Evolutionary conservation across 2,797 vertebrate genomes (phyloP), one percentile per base, ranked within the genome.

Genomic region (Miichthys miiuy): DNA sequence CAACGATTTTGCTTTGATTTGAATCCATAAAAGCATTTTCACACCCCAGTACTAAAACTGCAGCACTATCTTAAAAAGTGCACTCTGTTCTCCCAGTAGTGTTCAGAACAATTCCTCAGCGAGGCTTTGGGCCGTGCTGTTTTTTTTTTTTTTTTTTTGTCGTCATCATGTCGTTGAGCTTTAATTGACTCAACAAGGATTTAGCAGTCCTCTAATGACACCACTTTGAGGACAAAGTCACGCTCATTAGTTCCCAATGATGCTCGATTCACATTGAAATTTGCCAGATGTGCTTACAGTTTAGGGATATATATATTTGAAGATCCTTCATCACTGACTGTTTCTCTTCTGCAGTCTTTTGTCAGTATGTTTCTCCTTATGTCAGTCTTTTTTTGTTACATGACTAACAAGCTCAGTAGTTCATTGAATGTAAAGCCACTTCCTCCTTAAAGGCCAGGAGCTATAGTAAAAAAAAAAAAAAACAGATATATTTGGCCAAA

Each of bases 101-200:
- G 57, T 67, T 81, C 5, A 30, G 7, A 81, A 65, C 25, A 68
- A 69, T 85, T 89, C 84, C 86, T 89, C n/a, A 6, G 76, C 5
- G 77, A 85, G 38, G 44, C 76, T 84, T 57, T 50, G 77, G 77
- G 81, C 68, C 6, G 27, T 69, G 79, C 80, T 82, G 74, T 75
- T 77, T 74, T 86, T 34, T 27, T n/a, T n/a, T n/a, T n/a, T n/a
- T n/a, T 4, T 27, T 27, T 83, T 57, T 78, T 71, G 71, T 83
- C 70, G 16, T 87, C 82, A 63, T 86, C 58, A 60, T 84, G 81
- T 90, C 76, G 68, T 87, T 81, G 89, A 90, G 85, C 88, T 91
- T 90, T 92, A 93, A 90, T 92, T 92, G 91, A 86, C 89, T 91
- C 88, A 91, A 89, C 88, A 76, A 90, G 90, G 91, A 92, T 89